Percentiles rank a stretch among this genome's conserved stretches.
These are phyloP conservation scores for Himalopsyche kuldschensis DNA, from an alignment of 2,888 invertebrate genomes.

Conservation along the genomic window DNA sequence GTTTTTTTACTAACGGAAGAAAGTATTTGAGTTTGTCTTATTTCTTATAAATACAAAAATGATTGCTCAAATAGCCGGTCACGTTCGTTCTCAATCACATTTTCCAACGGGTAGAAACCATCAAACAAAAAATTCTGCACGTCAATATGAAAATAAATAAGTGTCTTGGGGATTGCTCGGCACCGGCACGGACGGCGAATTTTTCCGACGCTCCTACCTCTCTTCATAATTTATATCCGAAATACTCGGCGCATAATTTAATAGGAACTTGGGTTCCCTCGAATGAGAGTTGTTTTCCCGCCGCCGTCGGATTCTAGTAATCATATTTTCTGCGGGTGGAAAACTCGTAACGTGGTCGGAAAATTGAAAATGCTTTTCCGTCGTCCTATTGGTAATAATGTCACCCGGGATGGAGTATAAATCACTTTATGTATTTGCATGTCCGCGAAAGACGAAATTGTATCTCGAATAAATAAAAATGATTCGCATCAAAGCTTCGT, in stretches of 20 bases:
- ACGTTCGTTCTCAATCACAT: not conserved
- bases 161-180: not conserved
- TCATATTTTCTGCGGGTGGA: conserved; percentile 21
- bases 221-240: conserved; percentile 21
- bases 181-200: not conserved
- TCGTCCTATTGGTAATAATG: not conserved
- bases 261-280: conserved; percentile 23
- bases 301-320: conserved; percentile 11
- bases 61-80: not conserved
- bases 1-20: not conserved
- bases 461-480: not conserved
- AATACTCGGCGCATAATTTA: conserved; percentile 21
- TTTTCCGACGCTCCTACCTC: conserved; percentile 4
- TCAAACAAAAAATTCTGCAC: not conserved
- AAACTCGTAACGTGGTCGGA: conserved; percentile 5
- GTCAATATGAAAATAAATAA: not conserved
- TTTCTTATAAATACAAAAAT: not conserved
- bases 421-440: not conserved
- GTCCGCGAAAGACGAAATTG: not conserved
- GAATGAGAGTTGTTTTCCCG: conserved; percentile 12
- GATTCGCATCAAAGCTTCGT: no score
- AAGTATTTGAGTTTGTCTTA: not conserved
- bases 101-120: not conserved
- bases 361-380: not conserved
- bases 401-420: not conserved